phyloP scores from a whole-genome alignment of 2,797 vertebrate species.

The Acipenser oxyrinchus region DNA sequence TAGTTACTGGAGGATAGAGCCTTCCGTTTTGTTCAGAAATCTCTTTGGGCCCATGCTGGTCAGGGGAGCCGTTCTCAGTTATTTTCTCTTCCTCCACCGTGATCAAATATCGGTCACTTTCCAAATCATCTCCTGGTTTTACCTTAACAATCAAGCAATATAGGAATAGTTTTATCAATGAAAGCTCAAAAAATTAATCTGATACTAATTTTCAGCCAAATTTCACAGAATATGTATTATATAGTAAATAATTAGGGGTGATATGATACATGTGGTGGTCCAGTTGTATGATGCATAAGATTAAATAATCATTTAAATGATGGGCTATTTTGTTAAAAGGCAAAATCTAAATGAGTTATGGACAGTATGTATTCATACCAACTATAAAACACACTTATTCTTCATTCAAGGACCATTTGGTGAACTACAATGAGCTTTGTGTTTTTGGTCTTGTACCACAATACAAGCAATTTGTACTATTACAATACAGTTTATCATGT shows the following conservation, averaged over 20 bases:
- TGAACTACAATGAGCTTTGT: no score
- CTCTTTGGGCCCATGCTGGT: conserved; percentile 8
- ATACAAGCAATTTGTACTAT: no score
- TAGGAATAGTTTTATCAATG: neutral
- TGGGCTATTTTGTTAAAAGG: no score
- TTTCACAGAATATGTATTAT: neutral
- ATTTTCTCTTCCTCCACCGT: conserved; percentile 48
- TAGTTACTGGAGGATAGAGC: conserved; percentile 7
- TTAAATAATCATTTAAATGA: no score
- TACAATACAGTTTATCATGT: neutral
- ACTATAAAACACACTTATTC: no score
- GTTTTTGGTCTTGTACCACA: no score
- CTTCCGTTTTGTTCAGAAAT: conserved; percentile 13
- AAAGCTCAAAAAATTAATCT: neutral
- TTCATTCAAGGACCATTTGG: no score
- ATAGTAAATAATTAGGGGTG: no score
- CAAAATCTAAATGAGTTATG: no score
- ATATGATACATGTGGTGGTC: no score
- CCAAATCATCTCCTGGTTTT: conserved; percentile 54
- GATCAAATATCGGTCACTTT: conserved; percentile 61
- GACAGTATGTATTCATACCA: no score
- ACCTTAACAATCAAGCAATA: conserved; percentile 35
- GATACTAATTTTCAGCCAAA: neutral
- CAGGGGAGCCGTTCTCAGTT: conserved; percentile 15
- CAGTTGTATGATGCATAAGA: no score